Conservation (phyloP, 1,140 invertebrate genomes). For the Drosophila pruinosa region DNA sequence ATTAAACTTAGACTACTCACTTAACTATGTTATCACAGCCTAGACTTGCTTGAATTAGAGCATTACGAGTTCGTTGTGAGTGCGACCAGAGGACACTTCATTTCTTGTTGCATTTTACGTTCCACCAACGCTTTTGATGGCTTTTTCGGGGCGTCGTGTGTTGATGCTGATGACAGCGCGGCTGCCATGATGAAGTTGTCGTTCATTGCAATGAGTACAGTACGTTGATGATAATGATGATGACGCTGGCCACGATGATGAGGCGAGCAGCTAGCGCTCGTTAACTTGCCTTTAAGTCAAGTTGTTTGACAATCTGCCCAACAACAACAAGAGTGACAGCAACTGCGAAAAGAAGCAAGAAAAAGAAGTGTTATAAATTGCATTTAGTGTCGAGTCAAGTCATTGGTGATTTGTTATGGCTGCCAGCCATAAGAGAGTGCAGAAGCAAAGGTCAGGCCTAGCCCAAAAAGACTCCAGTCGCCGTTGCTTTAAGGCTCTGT, state of each 20-base stretch:
- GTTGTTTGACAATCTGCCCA: slow-evolving; percentile 73
- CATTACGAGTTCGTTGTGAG: slow-evolving; percentile 8
- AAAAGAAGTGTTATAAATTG: slow-evolving; percentile 73
- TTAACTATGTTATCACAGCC: too few species aligned
- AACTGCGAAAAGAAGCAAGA: background rate
- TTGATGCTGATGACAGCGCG: slow-evolving; percentile 51
- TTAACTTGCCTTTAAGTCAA: slow-evolving; percentile 75
- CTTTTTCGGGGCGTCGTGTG: slow-evolving; percentile 68
- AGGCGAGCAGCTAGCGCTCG: slow-evolving; percentile 52
- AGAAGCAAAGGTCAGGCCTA: slow-evolving; percentile 52
- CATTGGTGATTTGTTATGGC: slow-evolving; percentile 78
- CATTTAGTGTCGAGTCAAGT: slow-evolving; percentile 75
- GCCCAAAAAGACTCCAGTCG: background rate
- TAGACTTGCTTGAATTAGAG: too few species aligned
- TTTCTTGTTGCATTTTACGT: slow-evolving; percentile 67
- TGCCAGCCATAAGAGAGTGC: slow-evolving; percentile 32
- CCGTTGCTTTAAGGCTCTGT: background rate
- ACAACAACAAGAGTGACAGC: background rate
- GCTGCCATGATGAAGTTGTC: slow-evolving; percentile 64
- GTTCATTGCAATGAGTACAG: slow-evolving; percentile 43
- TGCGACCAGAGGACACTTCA: background rate
- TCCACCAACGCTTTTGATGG: slow-evolving; percentile 64
- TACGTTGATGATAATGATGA: slow-evolving; percentile 16
- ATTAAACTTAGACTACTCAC: too few species aligned
- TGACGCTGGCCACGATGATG: slow-evolving; percentile 24